Evolutionary conservation across 2,113 vertebrate species (phyloP), one percentile per base, ranked within the genome.

Genomic region (Myxocyprinus asiaticus): DNA sequence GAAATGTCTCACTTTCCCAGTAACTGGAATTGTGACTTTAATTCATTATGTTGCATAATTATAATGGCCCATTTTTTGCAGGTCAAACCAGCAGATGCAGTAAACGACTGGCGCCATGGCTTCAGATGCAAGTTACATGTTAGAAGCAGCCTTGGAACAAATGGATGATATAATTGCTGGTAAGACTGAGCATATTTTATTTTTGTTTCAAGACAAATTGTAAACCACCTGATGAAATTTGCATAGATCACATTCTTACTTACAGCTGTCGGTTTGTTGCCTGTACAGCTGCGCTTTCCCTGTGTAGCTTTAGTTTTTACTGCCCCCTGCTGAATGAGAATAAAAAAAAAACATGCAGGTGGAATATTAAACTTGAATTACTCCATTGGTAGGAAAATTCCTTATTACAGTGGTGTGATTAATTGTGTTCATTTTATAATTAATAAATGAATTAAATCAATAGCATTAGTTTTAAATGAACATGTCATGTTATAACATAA

Each of bases 141-240:
- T 99, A 70, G 96, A 98, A 90, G 96, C 96, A 3, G 97, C 97
- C 67, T 88, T 99, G 88, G 97, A 97, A 88, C 97, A 98, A 88
- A 99, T 99, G 96, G 97, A 99, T 58, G 97, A 95, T 85, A 97
- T 98, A 82, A 96, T 99, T 44, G 97, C 97, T 94, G 97, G 97
- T 98, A 90, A 67, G 77, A 56, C 14, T 5, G 2, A 6, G n/a
- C n/a, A 11, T 15, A 58, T 4, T 53, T 67, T 47, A 1, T 4
- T 43, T 67, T 50, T 4, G 7, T 7, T 15, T 55, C 10, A 70
- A 64, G 47, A 12, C 0, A 0, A 9, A 17, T 9, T 55, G 4
- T 42, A 56, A 76, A 22, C 11, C 59, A 43, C 61, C 56, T 8
- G 5, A 47, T 64, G 47, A 75, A 10, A 45, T 51, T 47, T 4